A percentile compares a stretch with the other conserved stretches of the same genome.
Conservation (phyloP, 2,797 vertebrate genomes). For the Crenuchus spilurus region DNA sequence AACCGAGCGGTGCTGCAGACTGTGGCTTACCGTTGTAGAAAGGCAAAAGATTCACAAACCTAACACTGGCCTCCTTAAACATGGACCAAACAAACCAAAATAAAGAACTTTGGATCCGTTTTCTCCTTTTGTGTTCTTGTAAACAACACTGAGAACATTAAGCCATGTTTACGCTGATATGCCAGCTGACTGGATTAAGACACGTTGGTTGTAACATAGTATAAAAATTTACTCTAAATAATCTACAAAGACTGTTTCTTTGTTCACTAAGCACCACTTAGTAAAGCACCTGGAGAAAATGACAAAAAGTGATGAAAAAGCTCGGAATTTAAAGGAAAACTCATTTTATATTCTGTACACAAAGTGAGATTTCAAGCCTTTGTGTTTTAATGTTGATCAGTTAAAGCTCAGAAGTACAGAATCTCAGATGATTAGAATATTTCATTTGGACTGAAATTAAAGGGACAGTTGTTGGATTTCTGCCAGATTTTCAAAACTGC, state of each 20-base stretch:
- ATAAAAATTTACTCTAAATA: neutral
- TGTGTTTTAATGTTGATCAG: too few species aligned
- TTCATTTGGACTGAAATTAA: too few species aligned
- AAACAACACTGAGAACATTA: constrained; percentile 32
- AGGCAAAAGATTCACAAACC: constrained; percentile 21
- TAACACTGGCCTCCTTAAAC: constrained; percentile 2
- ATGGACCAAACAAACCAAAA: neutral
- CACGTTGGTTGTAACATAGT: constrained; percentile 4
- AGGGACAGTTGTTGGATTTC: too few species aligned
- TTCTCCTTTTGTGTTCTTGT: neutral
- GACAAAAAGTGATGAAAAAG: too few species aligned
- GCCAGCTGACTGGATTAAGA: neutral
- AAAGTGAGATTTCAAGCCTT: too few species aligned
- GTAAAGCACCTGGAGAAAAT: constrained; percentile 4
- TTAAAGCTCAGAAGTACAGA: too few species aligned
- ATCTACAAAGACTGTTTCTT: neutral
- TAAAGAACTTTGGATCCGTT: neutral
- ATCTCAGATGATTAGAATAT: too few species aligned
- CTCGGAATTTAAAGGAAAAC: too few species aligned
- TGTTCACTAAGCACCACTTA: constrained; percentile 4
- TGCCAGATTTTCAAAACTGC: too few species aligned
- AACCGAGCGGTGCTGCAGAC: constrained; percentile 3
- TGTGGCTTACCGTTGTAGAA: neutral
- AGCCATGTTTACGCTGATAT: neutral
- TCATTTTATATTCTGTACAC: too few species aligned